Evolutionary conservation across 1,140 invertebrate genomes (phyloP), one percentile per base, ranked within the genome.

Genomic region (Lordiphosa collinella): DNA sequence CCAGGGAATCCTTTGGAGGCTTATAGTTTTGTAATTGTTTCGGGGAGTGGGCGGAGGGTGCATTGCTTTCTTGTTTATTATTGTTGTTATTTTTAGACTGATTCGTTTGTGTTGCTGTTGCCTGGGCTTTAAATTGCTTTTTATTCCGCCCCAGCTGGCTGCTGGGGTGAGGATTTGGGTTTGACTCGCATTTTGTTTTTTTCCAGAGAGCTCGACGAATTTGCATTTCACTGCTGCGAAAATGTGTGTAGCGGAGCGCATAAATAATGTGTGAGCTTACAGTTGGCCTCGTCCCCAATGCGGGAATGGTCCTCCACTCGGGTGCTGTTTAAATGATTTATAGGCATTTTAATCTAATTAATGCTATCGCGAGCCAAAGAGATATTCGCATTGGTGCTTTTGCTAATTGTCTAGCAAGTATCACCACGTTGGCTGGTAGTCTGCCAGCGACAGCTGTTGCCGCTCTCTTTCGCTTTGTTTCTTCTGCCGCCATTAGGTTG

Each of bases 1-100:
- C 36, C 36, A 14, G 43, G 56, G 44, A 68, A 84, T 72, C 72
- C 78, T 84, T 82, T 72, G 55, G 78, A 76, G 76, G 76, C 71
- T 71, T 85, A 84, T 85, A 82, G 78, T 82, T 82, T 84, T 82
- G 73, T 82, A 82, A 82, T 82, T 82, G 78, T 82, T 82, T 78
- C 44, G 66, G 67, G 72, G 49, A n/a, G n/a, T n/a, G n/a, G 63
- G 41, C 13, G 2, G 6, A 12, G 18, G 32, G 14, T 18, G 25
- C 5, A 43, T 16, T 53, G 51, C 37, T 66, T 70, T 41, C 49
- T 62, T 34, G 34, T 18, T 49, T 69, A 12, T 50, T 61, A 32
- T 36, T 60, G 36, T 60, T 70, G 58, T 58, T 63, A 73, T 84
- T 84, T 84, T 84, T 48, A 51, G 67, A 72, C 57, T 55, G 75